Base-by-base conservation (phyloP, 2,797 vertebrate species). In the Eospalax fontanierii region DNA sequence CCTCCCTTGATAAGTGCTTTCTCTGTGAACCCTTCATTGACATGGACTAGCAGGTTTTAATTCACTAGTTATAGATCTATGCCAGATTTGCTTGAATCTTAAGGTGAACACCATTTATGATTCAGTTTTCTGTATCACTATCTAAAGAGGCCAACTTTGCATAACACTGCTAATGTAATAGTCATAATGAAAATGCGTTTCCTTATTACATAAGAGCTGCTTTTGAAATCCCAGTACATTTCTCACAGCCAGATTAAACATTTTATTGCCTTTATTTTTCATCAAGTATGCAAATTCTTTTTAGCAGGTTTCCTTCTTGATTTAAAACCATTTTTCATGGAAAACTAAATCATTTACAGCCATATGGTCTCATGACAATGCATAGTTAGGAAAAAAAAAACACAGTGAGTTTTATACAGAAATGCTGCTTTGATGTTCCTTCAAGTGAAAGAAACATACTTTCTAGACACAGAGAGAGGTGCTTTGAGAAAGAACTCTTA, bases 251-350 rank as follows among this genome's bases (percentile, higher is more conserved):
- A 93, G 96, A 97, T 95, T 97, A 97, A 97, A 96, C 95, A 95
- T 97, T 97, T 97, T 96, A 97, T 96, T 97, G 95, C 95, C 97
- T 97, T 97, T 97, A 97, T 98, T 98, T 98, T 98, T 97, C 96
- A 97, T 98, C 97, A 97, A 95, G 86, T 97, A 98, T 97, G 97
- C 96, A 98, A 98, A 98, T 97, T 97, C 94, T 95, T 97, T 96
- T 96, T 95, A 97, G 95, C 95, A 97, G 96, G 85, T 96, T 97
- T 97, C 96, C 96, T 96, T 98, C 97, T 97, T 97, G 78, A 98
- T 97, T 97, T 97, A 97, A 98, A 97, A 96, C 74, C 95, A 97
- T 97, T 97, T 97, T 97, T 98, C 96, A 97, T 84, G 94, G 97
- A 97, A 97, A 97, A 97, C 97, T 97, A 97, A 97, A 97, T 97